Evolutionary conservation across 2,797 vertebrate genomes (phyloP), one percentile per base, ranked within the genome.

Genomic region (Podargus strigoides): DNA sequence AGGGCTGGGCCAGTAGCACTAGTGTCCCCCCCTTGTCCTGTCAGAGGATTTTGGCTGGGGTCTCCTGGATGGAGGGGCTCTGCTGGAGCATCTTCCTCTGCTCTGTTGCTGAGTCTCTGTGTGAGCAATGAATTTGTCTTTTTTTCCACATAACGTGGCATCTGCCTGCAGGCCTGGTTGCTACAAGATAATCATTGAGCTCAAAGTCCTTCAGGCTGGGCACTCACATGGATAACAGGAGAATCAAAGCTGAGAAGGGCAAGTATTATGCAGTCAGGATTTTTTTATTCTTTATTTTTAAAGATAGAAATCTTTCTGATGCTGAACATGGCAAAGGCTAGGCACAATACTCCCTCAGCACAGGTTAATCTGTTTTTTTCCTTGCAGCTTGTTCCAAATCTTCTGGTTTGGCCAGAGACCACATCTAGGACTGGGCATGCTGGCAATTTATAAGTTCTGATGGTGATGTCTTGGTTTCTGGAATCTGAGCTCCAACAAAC

Each of bases 51-150:
- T 17, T 27, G 60, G 24, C 14, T 30, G 73, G 32, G 55, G 1
- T 34, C 16, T 62, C 9, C 0, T 3, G 34, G 53, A 1, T 2
- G 2, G 1, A 28, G 23, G 7, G 12, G 9, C 8, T 6, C 11
- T 66, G 42, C 50, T 28, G 44, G 17, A 47, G 4, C 6, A 7
- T 41, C 21, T 21, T 28, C 32, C 50, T 56, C 58, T 32, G 46
- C 37, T 47, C 66, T 39, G 41, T 55, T 56, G 64, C 85, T 15
- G 19, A 53, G 24, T 47, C 66, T 73, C 41, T 0, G 1, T 8
- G 58, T 17, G 67, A 78, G 72, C 63, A 2, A 3, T 6, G 28
- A 37, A 36, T 83, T 85, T 1, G n/a, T n/a, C 1, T 89, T 34
- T 41, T 85, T 47, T n/a, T 5, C 36, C 58, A 14, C 0, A 0